A percentile compares a stretch with the other conserved stretches of the same genome.
phyloP scores from a whole-genome alignment of 2,113 vertebrate genomes.

The Austrofundulus limnaeus region DNA sequence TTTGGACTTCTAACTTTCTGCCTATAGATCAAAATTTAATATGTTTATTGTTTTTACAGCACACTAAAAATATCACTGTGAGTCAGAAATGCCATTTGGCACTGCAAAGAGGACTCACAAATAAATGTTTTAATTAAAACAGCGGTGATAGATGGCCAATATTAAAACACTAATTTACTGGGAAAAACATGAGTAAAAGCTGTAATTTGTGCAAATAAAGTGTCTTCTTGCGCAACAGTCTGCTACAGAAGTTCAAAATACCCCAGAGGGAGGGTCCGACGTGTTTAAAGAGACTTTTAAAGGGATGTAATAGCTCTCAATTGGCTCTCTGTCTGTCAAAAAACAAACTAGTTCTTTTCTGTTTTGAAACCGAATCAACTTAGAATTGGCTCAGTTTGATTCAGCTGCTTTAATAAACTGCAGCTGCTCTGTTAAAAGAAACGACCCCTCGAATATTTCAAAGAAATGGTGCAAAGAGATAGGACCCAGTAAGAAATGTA shows the following conservation, averaged over 20 bases:
- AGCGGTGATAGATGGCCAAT: background rate
- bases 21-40: background rate
- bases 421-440: background rate
- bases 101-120: background rate
- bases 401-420: slow-evolving; percentile 3
- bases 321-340: background rate
- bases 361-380: background rate
- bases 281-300: background rate
- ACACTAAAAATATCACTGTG: background rate
- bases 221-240: background rate
- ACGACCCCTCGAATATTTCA: background rate
- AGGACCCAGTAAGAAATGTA: slow-evolving; percentile 1
- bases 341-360: background rate
- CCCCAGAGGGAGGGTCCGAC: background rate
- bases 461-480: background rate
- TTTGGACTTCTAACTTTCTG: background rate
- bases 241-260: background rate
- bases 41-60: background rate
- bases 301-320: background rate
- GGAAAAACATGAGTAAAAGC: background rate
- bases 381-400: background rate
- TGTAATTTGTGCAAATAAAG: background rate
- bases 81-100: background rate
- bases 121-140: background rate
- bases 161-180: background rate